phyloP scores from a whole-genome alignment of 2,797 vertebrate species.

The Rhodeus uyekii region DNA sequence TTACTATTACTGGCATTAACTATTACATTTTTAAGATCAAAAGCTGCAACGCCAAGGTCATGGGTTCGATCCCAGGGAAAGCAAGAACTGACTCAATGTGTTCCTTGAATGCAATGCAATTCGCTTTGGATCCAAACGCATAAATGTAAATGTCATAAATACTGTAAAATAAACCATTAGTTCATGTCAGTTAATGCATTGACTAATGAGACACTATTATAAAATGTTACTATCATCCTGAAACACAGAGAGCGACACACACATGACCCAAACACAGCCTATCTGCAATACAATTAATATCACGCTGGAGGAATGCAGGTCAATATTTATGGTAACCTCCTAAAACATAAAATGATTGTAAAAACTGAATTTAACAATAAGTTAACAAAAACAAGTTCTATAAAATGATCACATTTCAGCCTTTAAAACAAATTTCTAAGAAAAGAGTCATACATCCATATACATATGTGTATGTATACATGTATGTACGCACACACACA shows the following conservation, averaged over 20 bases:
- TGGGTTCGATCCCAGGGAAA: no score
- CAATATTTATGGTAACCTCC: not conserved
- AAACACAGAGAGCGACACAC: not conserved
- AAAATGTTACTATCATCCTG: conserved; percentile 59
- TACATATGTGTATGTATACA: not conserved
- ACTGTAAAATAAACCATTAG: no score
- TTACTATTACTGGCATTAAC: not conserved
- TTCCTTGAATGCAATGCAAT: no score
- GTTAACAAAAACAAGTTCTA: no score
- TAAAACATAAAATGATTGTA: not conserved
- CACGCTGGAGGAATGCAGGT: not conserved
- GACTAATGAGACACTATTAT: not conserved
- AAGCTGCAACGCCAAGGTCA: no score
- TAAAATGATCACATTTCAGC: not conserved
- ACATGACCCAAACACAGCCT: not conserved
- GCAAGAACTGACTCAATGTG: no score
- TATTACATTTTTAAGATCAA: not conserved
- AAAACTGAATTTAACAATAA: not conserved
- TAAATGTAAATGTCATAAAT: no score
- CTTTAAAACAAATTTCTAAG: not conserved
- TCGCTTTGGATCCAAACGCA: no score
- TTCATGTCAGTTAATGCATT: not conserved
- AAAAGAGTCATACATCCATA: no score
- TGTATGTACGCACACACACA: no score
- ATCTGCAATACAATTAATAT: not conserved